Evolutionary conservation across 2,888 invertebrate species (phyloP), one percentile per base, ranked within the genome.

Genomic region (Folsomia manolachei): DNA sequence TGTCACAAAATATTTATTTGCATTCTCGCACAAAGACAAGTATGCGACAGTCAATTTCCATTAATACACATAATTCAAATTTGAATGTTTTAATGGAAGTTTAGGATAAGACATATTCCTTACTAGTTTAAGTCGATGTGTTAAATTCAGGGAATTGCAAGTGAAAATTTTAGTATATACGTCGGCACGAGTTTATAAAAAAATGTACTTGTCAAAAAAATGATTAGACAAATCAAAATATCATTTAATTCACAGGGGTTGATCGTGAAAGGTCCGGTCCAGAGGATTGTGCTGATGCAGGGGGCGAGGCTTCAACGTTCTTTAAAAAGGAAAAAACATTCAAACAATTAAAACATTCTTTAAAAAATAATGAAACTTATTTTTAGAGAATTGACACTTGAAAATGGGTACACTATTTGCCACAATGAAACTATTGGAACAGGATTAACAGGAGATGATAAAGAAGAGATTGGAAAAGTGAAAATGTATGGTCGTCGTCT

Each of bases 261-360:
- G 72, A 70, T 1, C 69, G 27, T 23, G 77, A 77, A 51, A 80
- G 75, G 63, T 79, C 79, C 68, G 80, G 80, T 25, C 80, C 80
- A 72, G 76, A 78, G 11, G 79, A 80, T 51, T 79, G 79, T 21
- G 76, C 76, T 25, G 79, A 78, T 0, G 72, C 68, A 21, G 79
- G 78, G 56, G 78, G 78, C 9, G 78, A 76, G 1, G 77, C 75
- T 74, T 97, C 97, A 77, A 98, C 86, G 85, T 98, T 98, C 83
- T 95, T 95, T n/a, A n/a, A n/a, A n/a, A n/a, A n/a, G n/a, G n/a
- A n/a, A n/a, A n/a, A n/a, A n/a, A n/a, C n/a, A n/a, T n/a, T n/a
- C n/a, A n/a, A n/a, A n/a, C n/a, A n/a, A n/a, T n/a, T n/a, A n/a
- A n/a, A n/a, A n/a, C n/a, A n/a, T n/a, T n/a, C n/a, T n/a, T n/a